Conservation (phyloP, 2,888 invertebrate genomes). For the Deroplatys truncata region DNA sequence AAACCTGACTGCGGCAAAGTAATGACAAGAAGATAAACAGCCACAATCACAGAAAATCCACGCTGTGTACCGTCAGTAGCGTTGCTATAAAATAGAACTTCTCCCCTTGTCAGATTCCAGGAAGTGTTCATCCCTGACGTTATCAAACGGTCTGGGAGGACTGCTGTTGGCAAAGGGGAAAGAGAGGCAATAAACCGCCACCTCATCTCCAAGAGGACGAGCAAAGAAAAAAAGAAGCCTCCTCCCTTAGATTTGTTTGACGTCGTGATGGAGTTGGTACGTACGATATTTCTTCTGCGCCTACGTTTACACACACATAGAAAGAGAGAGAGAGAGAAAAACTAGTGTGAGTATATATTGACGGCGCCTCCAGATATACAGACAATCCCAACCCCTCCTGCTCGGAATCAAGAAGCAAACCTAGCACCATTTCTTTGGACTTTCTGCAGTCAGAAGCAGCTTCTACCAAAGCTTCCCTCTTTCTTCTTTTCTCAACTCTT, state of each 20-base stretch:
- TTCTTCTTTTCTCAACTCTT: background rate
- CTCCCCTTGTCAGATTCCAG: background rate
- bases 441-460: background rate
- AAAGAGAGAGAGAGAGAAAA: background rate
- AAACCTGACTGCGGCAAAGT: too few species aligned
- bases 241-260: slow-evolving; percentile 3
- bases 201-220: background rate
- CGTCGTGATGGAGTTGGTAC: slow-evolving; percentile 1
- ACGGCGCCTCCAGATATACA: slow-evolving; percentile 2
- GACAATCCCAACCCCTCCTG: background rate
- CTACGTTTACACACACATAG: background rate
- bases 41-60: background rate
- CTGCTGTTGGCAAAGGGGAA: too few species aligned
- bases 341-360: slow-evolving; percentile 8
- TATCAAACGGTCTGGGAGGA: background rate
- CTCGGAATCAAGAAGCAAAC: too few species aligned
- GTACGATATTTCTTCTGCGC: background rate
- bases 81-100: background rate
- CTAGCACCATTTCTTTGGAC: background rate
- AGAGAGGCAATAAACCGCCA: background rate
- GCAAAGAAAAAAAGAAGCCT: background rate
- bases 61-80: too few species aligned
- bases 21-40: background rate
- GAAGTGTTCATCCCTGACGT: background rate
- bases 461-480: too few species aligned